Base-by-base conservation (phyloP, 2,888 invertebrate species). In the Tetramorium bicarinatum region DNA sequence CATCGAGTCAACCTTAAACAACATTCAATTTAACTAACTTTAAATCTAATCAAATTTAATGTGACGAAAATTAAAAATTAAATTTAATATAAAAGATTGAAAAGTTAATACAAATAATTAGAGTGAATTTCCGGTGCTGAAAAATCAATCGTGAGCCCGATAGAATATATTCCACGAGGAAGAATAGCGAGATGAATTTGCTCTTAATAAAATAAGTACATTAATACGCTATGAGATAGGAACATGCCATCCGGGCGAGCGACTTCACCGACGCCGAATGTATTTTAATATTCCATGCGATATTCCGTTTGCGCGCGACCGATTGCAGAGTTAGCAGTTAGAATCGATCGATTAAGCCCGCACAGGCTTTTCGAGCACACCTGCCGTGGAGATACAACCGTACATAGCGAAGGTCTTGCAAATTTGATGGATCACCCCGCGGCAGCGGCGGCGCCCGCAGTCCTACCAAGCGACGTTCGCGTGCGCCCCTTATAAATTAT, bases 271-370 rank as follows among this genome's bases (percentile, higher is more conserved):
- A 13, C 29, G 72, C 74, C 79, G 13, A 72, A 49, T 80, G 74
- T 80, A 80, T 80, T 80, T 80, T 80, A 80, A 80, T 80, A 80
- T 80, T 80, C 74, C 74, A 74, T 80, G 79, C 59, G 74, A 80
- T 80, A 80, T 79, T 79, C 74, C 62, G 61, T 82, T 87, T 74
- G 72, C 76, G 61, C 62, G 47, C 44, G 52, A 29, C 62, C 61
- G 34, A 74, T 44, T 82, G 75, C 66, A 67, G 66, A 80, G 80
- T 84, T 84, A 80, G 82, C 76, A 74, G 83, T 87, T 82, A 82
- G 83, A 67, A 87, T 87, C 75, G 75, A 87, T 87, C 87, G 87
- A 87, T 87, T 82, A 82, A 85, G 62, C 82, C 77, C 87, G 82
- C 67, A 75, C 77, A 84, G 80, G 76, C 85, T 86, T 87, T 82